Evolutionary conservation across 2,113 vertebrate genomes (phyloP).

Genomic region (Collichthys lucidus): DNA sequence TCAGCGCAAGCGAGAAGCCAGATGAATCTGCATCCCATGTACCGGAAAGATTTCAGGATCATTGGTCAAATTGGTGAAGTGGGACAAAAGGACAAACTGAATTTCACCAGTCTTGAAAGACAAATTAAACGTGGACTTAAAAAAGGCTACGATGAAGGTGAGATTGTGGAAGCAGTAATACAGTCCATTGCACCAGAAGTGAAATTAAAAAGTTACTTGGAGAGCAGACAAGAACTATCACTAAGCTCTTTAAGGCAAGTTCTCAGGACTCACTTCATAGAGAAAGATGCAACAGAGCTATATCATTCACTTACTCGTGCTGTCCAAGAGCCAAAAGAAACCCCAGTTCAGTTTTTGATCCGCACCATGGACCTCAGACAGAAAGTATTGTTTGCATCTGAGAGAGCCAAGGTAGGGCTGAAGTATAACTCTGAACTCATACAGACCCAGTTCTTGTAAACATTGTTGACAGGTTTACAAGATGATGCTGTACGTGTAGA

Average conservation of each 20-base stretch:
- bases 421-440: conserved; percentile 36
- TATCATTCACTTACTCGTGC: conserved; percentile 27
- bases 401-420: conserved; percentile 17
- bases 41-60: conserved; percentile 24
- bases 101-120: neutral
- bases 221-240: conserved; percentile 17
- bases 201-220: conserved; percentile 25
- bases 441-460: conserved; percentile 45
- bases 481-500: conserved; percentile 16
- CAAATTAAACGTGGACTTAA: conserved; percentile 29
- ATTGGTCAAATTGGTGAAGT: conserved; percentile 21
- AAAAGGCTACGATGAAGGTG: conserved; percentile 30
- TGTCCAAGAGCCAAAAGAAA: conserved; percentile 21
- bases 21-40: conserved; percentile 27
- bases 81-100: conserved; percentile 26
- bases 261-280: conserved; percentile 26
- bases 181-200: neutral
- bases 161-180: conserved; percentile 37
- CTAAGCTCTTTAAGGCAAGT: neutral
- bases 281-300: conserved; percentile 46
- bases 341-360: conserved; percentile 16
- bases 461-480: conserved; percentile 17
- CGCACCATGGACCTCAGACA: conserved; percentile 18
- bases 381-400: conserved; percentile 18
- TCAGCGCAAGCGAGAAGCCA: neutral